Evolutionary conservation across 2,113 vertebrate species (phyloP).

Genomic region (Xyrauchen texanus): DNA sequence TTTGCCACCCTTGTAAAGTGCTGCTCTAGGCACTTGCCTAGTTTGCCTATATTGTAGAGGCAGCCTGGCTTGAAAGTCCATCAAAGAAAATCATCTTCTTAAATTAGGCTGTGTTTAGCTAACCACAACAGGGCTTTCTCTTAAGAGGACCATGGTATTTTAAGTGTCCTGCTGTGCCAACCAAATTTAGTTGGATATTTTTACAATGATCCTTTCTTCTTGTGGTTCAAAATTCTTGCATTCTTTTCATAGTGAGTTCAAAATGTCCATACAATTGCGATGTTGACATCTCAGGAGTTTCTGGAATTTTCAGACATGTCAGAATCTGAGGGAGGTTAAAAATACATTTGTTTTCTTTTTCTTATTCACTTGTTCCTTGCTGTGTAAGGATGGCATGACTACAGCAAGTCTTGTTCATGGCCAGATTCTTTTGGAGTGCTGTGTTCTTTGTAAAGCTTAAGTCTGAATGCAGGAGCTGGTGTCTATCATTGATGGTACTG

Average conservation of each 20-base stretch:
- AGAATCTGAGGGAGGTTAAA: slow-evolving; percentile 35
- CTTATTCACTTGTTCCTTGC: too few species aligned
- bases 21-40: too few species aligned
- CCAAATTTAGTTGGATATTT: slow-evolving; percentile 52
- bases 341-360: too few species aligned
- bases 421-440: slow-evolving; percentile 55
- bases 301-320: slow-evolving; percentile 52
- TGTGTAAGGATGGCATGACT: too few species aligned
- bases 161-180: slow-evolving; percentile 41
- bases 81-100: neutral
- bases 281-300: slow-evolving; percentile 50
- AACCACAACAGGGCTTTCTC: slow-evolving; percentile 46
- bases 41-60: too few species aligned
- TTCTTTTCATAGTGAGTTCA: slow-evolving; percentile 30
- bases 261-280: slow-evolving; percentile 51
- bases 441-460: too few species aligned
- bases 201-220: slow-evolving; percentile 53
- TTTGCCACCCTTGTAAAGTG: too few species aligned
- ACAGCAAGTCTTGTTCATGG: slow-evolving; percentile 62
- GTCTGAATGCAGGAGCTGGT: too few species aligned
- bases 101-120: neutral
- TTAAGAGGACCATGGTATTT: slow-evolving; percentile 24
- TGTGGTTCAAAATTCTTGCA: slow-evolving; percentile 16
- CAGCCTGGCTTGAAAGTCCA: too few species aligned
- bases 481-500: too few species aligned